A percentile compares a stretch with the other conserved stretches of the same genome.
phyloP scores from a whole-genome alignment of 2,888 invertebrate species.

The Molorchus minor region DNA sequence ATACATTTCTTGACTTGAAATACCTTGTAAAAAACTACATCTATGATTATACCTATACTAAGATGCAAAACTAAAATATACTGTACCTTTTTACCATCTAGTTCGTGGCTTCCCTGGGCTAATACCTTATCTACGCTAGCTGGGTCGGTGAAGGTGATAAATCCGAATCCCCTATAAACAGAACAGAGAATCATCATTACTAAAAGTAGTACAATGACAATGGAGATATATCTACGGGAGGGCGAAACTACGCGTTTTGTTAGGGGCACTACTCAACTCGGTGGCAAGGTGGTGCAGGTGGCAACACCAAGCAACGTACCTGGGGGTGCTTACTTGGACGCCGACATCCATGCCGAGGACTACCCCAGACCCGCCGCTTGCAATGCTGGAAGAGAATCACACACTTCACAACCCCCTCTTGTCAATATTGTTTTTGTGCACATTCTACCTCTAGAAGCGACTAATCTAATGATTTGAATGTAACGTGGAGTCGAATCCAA shows the following conservation, averaged over 20 bases:
- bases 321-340: slow-evolving; percentile 66
- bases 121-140: slow-evolving; percentile 99
- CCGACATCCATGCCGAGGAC: slow-evolving; percentile 65
- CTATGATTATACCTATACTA: too few relatives aligned
- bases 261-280: slow-evolving; percentile 27
- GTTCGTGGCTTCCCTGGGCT: slow-evolving; percentile 97
- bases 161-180: slow-evolving; percentile 95
- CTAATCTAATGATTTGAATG: slow-evolving; percentile 27
- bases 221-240: slow-evolving; percentile 32
- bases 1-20: too few relatives aligned
- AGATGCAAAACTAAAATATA: too few relatives aligned
- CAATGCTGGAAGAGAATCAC: slow-evolving; percentile 65
- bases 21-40: slow-evolving; percentile 20
- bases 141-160: slow-evolving; percentile 99
- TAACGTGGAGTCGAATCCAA: background rate
- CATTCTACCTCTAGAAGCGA: slow-evolving; percentile 57
- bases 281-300: slow-evolving; percentile 29
- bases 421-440: slow-evolving; percentile 61
- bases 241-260: slow-evolving; percentile 27
- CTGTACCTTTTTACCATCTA: slow-evolving; percentile 99
- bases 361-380: slow-evolving; percentile 61
- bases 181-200: slow-evolving; percentile 58
- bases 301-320: slow-evolving; percentile 62
- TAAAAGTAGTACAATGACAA: slow-evolving; percentile 40
- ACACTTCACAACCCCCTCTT: slow-evolving; percentile 63